Percentiles rank a stretch among this genome's conserved stretches.
phyloP scores from a whole-genome alignment of 2,113 vertebrate species.

The Forbesichthys papilliferus region DNA sequence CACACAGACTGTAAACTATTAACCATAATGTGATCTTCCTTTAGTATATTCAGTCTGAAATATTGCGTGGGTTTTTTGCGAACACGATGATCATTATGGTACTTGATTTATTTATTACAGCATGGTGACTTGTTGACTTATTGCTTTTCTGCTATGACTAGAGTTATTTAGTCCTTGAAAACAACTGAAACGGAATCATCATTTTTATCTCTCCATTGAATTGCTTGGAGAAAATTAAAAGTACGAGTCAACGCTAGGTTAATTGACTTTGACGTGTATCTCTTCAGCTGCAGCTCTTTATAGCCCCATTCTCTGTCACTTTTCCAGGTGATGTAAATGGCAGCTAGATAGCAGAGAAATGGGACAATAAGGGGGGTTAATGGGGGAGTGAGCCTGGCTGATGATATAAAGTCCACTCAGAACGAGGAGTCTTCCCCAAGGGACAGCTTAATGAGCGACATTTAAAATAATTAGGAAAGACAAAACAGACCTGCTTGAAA shows the following conservation, averaged over 20 bases:
- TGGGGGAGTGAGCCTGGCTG: conserved; percentile 56
- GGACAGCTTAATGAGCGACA: conserved; percentile 66
- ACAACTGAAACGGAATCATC: too few relatives aligned
- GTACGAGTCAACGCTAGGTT: too few relatives aligned
- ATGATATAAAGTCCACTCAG: conserved; percentile 65
- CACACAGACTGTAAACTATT: not conserved
- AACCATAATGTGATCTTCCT: too few relatives aligned
- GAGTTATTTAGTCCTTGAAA: too few relatives aligned
- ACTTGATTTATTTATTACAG: too few relatives aligned
- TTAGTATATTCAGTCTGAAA: too few relatives aligned
- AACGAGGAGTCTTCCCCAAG: conserved; percentile 42
- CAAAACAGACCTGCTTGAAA: conserved; percentile 61
- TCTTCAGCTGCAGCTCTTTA: conserved; percentile 38
- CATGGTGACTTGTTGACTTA: too few relatives aligned
- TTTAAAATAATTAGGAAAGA: conserved; percentile 74
- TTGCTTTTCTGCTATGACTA: too few relatives aligned
- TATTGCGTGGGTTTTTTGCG: too few relatives aligned
- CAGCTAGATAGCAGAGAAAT: conserved; percentile 48
- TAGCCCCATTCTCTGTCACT: conserved; percentile 39
- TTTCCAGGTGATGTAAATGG: conserved; percentile 43
- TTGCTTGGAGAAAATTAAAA: too few relatives aligned
- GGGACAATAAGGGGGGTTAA: conserved; percentile 60
- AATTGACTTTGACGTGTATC: conserved; percentile 15
- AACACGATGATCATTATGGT: too few relatives aligned
- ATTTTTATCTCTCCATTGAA: too few relatives aligned